Percentiles rank a stretch among this genome's conserved stretches.
Conservation (phyloP, 2,113 vertebrate species). For the Zosterops lateralis region DNA sequence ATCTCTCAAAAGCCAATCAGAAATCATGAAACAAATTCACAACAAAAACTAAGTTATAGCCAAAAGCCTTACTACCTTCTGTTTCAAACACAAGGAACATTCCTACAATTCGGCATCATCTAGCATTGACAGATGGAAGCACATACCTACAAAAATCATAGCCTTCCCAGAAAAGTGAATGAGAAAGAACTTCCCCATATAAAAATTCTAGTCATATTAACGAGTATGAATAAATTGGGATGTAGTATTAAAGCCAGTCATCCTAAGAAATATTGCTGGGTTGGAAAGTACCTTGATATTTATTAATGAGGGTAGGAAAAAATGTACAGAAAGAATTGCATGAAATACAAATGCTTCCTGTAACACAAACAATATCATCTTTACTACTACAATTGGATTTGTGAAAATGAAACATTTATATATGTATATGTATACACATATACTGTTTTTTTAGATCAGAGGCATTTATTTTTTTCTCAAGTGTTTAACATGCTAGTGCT, state of each 20-base stretch:
- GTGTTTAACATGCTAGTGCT: not conserved
- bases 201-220: conserved; percentile 3
- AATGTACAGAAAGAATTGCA: not conserved
- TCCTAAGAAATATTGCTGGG: not conserved
- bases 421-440: not conserved
- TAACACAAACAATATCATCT: not conserved
- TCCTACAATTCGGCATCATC: conserved; percentile 50
- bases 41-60: conserved; percentile 57
- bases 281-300: not conserved
- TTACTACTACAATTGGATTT: not conserved
- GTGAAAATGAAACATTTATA: not conserved
- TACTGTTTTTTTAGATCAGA: not conserved
- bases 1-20: conserved; percentile 51
- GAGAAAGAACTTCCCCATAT: not conserved
- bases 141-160: conserved; percentile 57
- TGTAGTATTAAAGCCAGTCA: not conserved
- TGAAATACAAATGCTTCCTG: not conserved
- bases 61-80: conserved; percentile 61
- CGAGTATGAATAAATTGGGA: not conserved
- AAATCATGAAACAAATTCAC: conserved; percentile 48
- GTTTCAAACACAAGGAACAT: conserved; percentile 64
- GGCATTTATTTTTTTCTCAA: not conserved
- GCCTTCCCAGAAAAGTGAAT: conserved; percentile 10
- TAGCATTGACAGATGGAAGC: conserved; percentile 59
- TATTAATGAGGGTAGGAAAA: not conserved